Conservation (phyloP, 2,888 invertebrate genomes). For the Sinelater perroti region DNA sequence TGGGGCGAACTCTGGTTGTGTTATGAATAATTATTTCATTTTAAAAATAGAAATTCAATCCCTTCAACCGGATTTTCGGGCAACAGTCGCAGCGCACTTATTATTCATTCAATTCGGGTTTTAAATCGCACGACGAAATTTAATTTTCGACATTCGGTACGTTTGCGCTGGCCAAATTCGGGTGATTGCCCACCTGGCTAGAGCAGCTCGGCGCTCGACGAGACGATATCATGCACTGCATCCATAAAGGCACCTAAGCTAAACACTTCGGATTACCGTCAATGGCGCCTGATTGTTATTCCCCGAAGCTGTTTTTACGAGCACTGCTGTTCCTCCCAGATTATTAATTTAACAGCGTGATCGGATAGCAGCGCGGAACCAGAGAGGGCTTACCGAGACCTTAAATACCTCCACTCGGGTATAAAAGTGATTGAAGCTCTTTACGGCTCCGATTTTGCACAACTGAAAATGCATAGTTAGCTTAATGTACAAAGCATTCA, state of each 20-base stretch:
- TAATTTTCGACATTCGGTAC: too few relatives aligned
- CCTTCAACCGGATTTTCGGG: too few relatives aligned
- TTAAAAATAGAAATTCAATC: too few relatives aligned
- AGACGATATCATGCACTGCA: constrained; percentile 12
- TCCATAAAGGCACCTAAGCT: constrained; percentile 18
- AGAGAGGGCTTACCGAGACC: too few relatives aligned
- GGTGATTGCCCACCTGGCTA: constrained; percentile 5
- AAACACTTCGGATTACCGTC: constrained; percentile 21
- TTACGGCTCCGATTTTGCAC: too few relatives aligned
- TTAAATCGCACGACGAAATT: too few relatives aligned
- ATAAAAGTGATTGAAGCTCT: too few relatives aligned
- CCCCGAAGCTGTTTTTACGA: constrained; percentile 19
- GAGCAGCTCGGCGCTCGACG: constrained; percentile 3
- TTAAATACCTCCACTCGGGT: too few relatives aligned
- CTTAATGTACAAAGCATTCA: too few relatives aligned
- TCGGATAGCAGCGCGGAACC: constrained; percentile 11
- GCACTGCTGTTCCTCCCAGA: constrained; percentile 10
- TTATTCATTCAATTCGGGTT: too few relatives aligned
- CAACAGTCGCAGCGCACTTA: too few relatives aligned
- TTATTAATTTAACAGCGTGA: constrained; percentile 17
- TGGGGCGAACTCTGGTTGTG: constrained; percentile 2
- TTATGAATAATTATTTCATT: constrained; percentile 9
- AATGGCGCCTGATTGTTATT: constrained; percentile 18
- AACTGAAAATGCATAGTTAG: too few relatives aligned
- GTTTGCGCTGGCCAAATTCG: constrained; percentile 6